A percentile compares a stretch with the other conserved stretches of the same genome.
phyloP scores from a whole-genome alignment of 2,797 vertebrate genomes.

The Rhadinocentrus ornatus region DNA sequence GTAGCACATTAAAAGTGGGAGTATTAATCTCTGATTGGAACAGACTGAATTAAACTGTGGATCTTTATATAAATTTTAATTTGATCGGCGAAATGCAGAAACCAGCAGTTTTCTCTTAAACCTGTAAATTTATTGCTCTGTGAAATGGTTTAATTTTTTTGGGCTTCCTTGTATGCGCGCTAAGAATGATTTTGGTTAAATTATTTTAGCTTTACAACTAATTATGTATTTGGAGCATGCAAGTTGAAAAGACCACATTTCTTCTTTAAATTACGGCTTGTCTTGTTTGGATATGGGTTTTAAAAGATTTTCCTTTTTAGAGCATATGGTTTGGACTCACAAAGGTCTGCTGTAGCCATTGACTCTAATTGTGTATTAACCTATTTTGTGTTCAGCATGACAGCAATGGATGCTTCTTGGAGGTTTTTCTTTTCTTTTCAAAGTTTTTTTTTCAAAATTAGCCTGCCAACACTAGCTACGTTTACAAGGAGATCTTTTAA shows the following conservation, averaged over 20 bases:
- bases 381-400: background rate
- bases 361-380: background rate
- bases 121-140: constrained; percentile 20
- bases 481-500: too few species aligned
- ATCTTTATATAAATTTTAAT: constrained; percentile 5
- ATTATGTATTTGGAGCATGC: background rate
- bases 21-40: background rate
- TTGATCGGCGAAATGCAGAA: constrained; percentile 30
- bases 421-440: too few species aligned
- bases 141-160: constrained; percentile 5
- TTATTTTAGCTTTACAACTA: background rate
- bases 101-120: constrained; percentile 7
- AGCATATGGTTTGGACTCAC: background rate
- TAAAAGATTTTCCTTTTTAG: background rate
- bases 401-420: background rate
- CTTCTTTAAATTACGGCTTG: background rate
- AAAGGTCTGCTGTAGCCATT: background rate
- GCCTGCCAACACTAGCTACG: too few species aligned
- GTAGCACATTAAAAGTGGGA: background rate
- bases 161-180: background rate
- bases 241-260: background rate
- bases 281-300: background rate
- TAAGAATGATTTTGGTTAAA: constrained; percentile 2
- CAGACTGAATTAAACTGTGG: constrained; percentile 18
- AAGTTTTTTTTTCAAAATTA: too few species aligned